Base-by-base conservation (phyloP, 1,140 invertebrate genomes). In the Eriosoma lanigerum region DNA sequence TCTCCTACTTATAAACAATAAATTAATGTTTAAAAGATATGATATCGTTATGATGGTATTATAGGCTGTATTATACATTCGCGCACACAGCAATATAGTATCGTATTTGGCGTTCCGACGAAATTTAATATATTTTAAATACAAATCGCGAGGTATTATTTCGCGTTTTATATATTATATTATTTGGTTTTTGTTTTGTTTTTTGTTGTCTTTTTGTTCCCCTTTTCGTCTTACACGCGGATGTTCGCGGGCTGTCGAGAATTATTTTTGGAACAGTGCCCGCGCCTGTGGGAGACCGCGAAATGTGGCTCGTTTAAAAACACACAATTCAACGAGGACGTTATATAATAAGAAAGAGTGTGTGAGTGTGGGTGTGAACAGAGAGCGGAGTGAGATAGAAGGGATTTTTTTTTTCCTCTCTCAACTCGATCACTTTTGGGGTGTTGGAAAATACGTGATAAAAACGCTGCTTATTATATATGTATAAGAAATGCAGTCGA, bases 251-350 rank as follows among this genome's bases (percentile, higher is more conserved):
- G 21, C 38, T 68, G 64, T 68, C 64, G 64, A 68, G 64, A 9
- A 46, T 46, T 44, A 26, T 68, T 68, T n/a, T 68, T 68, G 66
- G 66, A 68, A 68, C 21, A 1, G 66, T 68, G 66, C 66, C 66
- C 66, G 24, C 21, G 64, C 12, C 3, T 10, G 2, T 8, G 29
- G 60, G 29, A n/a, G n/a, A 15, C 46, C 46, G 46, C 46, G 46
- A 48, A 48, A 48, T 6, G 19, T 10, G 66, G 66, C 50, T 10
- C 50, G 72, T 75, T 75, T 56, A 58, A 75, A 58, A 56, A 54
- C 72, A 19, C 72, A 75, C 50, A 75, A 75, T 75, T 56, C 50
- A 75, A 56, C 26, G n/a, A 38, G 38, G 38, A 56, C 26, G 32
- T 56, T 56, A 38, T 38, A 38, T 38, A 75, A 75, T 56, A 75